Base-by-base conservation (phyloP, 2,888 invertebrate genomes). In the Polyommatus icarus region DNA sequence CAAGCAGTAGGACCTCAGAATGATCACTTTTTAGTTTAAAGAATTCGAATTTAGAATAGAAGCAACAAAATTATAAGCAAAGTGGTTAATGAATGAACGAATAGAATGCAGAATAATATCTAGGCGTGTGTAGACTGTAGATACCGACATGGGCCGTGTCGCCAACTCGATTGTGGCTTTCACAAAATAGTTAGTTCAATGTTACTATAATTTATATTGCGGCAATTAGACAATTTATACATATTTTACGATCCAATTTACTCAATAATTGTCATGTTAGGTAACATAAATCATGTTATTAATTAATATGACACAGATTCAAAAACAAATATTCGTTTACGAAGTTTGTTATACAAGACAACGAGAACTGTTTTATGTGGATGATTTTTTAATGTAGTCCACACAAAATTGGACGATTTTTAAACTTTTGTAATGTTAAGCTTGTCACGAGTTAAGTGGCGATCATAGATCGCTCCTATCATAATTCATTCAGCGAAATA, bases 221-320 rank as follows among this genome's bases (percentile, higher is more conserved):
- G 54, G 75, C 75, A 75, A 75, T 75, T 54, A 75, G 50, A 50
- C 29, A 75, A 75, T 75, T 75, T 75, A 75, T 75, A 75, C 75
- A 75, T 75, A 75, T 75, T 75, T 75, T 75, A 75, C 54, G 75
- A 75, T 75, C 75, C 75, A 75, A 75, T 75, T 75, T 50, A 50
- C 50, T 75, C 7, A 46, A 54, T 75, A 75, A 75, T 75, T 75
- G 75, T 50, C 75, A 75, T 75, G 75, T 75, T 54, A 75, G 75
- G 29, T 75, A 75, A 50, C 29, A 75, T 50, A 54, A 75, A 75
- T 75, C 50, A 75, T 54, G 40, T 75, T 54, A 75, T 75, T 75
- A 46, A 75, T 75, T 24, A 50, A 46, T 75, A 29, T 54, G 73
- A 50, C n/a, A 46, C 54, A 75, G 24, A 75, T 15, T 54, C 8